phyloP scores from a whole-genome alignment of 2,113 vertebrate genomes.

The Lepus americanus region DNA sequence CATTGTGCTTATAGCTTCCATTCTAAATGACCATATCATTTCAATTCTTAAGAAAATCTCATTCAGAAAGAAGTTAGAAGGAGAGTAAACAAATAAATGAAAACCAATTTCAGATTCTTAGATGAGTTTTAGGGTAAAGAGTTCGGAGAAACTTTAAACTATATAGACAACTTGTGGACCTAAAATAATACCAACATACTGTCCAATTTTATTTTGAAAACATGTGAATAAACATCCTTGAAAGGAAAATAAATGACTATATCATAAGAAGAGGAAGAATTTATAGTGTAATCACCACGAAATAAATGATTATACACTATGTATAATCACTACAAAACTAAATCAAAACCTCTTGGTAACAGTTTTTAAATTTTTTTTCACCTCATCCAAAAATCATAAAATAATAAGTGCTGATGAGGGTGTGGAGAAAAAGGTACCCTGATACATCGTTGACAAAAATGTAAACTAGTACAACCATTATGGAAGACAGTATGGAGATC shows the following conservation, averaged over 20 bases:
- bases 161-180: neutral
- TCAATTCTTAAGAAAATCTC: slow-evolving; percentile 45
- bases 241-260: slow-evolving; percentile 18
- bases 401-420: too few relatives aligned
- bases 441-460: too few relatives aligned
- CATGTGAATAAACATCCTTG: slow-evolving; percentile 13
- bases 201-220: slow-evolving; percentile 50
- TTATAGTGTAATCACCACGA: neutral
- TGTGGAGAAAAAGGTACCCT: too few relatives aligned
- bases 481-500: too few relatives aligned
- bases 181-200: slow-evolving; percentile 35
- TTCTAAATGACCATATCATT: slow-evolving; percentile 19
- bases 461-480: too few relatives aligned
- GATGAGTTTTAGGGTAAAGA: neutral
- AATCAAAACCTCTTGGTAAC: neutral
- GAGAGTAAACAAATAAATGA: slow-evolving; percentile 42
- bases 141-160: slow-evolving; percentile 16
- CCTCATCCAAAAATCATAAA: too few relatives aligned
- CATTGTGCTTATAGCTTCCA: slow-evolving; percentile 11
- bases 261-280: neutral
- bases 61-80: slow-evolving; percentile 25
- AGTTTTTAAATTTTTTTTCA: too few relatives aligned
- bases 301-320: neutral
- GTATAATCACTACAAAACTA: slow-evolving; percentile 6
- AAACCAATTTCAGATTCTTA: slow-evolving; percentile 44